Conservation (phyloP, 1,140 invertebrate species). For the Sarcophaga peregrina region DNA sequence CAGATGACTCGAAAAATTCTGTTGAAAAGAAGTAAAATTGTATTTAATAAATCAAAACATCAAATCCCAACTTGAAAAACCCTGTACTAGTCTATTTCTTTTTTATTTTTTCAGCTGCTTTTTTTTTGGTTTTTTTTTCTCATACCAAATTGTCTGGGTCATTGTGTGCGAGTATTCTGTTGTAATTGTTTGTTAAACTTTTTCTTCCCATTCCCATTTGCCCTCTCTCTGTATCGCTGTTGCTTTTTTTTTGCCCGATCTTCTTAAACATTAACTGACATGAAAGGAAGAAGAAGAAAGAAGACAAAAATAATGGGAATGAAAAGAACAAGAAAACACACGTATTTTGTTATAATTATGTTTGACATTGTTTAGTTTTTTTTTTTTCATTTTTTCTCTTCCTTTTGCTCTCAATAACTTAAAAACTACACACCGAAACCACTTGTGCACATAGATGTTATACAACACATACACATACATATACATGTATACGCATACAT, state of each 20-base stretch:
- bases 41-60: too few species aligned
- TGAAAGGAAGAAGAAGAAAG: too few species aligned
- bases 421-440: background rate
- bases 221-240: too few species aligned
- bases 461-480: background rate
- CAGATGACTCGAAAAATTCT: too few species aligned
- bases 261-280: too few species aligned
- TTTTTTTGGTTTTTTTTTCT: background rate
- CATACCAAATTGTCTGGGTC: conserved; percentile 15
- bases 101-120: too few species aligned
- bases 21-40: too few species aligned
- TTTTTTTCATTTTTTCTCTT: conserved; percentile 2
- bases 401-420: conserved; percentile 6
- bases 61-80: too few species aligned
- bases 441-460: background rate
- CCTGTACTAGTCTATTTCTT: too few species aligned
- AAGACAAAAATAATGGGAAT: background rate
- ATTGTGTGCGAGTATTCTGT: conserved; percentile 1
- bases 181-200: background rate
- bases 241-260: too few species aligned
- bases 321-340: background rate
- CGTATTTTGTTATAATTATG: conserved; percentile 27
- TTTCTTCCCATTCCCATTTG: background rate
- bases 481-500: background rate
- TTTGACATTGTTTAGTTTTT: conserved; percentile 17